These are phyloP conservation scores for Crotalus horridus DNA, from an alignment of 2,113 vertebrate species.

Conservation along the genomic window DNA sequence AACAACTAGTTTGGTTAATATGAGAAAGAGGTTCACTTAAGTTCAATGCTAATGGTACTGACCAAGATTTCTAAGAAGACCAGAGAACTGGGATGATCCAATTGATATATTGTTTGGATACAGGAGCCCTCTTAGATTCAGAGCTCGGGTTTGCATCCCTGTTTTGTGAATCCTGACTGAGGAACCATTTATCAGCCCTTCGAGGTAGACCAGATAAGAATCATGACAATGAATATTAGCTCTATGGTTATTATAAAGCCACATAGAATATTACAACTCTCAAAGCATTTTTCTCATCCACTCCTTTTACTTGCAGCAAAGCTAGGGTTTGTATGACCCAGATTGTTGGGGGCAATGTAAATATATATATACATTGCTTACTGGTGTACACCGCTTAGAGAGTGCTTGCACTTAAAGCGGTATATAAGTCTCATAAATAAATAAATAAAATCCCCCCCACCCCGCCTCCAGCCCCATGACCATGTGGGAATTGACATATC, in stretches of 20 bases:
- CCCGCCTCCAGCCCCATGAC: too few species aligned
- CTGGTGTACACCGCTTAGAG: too few species aligned
- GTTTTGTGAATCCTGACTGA: background rate
- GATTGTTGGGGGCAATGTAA: too few species aligned
- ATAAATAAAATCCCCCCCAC: too few species aligned
- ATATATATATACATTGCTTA: too few species aligned
- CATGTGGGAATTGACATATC: background rate
- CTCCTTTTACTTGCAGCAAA: background rate
- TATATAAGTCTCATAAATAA: too few species aligned
- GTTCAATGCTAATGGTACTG: background rate
- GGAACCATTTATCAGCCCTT: background rate
- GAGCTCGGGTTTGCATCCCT: too few species aligned
- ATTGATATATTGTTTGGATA: too few species aligned
- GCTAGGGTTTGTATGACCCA: background rate
- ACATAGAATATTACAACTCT: background rate
- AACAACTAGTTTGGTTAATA: background rate
- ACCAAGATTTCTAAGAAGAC: background rate
- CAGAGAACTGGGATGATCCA: background rate
- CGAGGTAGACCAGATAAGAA: background rate
- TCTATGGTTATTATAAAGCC: background rate
- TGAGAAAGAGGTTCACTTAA: background rate
- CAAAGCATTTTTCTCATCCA: background rate
- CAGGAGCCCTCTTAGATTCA: background rate
- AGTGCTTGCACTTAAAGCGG: too few species aligned
- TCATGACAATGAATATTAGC: background rate